These are phyloP conservation scores for Nomada fabriciana DNA, from an alignment of 2,888 invertebrate genomes.

Conservation along the genomic window DNA sequence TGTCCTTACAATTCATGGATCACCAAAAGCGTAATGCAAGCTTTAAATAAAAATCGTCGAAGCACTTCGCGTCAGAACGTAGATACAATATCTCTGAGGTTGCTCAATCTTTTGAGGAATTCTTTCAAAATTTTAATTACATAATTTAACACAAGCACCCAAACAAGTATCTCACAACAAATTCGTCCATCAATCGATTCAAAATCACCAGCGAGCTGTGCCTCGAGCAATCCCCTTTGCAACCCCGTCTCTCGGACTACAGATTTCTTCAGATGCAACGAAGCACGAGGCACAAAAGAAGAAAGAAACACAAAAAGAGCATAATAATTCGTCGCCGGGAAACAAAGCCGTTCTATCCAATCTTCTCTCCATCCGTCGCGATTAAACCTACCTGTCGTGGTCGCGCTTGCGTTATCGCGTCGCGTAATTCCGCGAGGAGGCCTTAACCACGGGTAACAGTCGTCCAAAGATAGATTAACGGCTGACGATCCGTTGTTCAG, in stretches of 20 bases:
- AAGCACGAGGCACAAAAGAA: no score
- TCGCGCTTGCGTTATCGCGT: background rate
- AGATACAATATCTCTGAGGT: no score
- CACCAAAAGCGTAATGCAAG: no score
- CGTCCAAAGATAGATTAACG: conserved; percentile 20
- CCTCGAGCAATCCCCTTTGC: background rate
- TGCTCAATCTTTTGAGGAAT: no score
- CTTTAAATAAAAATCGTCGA: no score
- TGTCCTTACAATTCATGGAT: no score
- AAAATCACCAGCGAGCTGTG: background rate
- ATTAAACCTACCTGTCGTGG: background rate
- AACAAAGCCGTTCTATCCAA: conserved; percentile 6
- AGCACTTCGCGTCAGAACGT: no score
- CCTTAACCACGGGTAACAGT: conserved; percentile 12
- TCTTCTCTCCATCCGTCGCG: conserved; percentile 2
- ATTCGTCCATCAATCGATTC: background rate
- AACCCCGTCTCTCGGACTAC: no score
- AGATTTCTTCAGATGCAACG: background rate
- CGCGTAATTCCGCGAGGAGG: conserved; percentile 16
- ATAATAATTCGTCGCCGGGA: background rate
- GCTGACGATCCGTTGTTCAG: conserved; percentile 32
- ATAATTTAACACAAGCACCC: no score
- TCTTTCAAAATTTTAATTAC: no score
- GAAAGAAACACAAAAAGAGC: no score
- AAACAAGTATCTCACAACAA: background rate